Conservation (phyloP, 2,888 invertebrate genomes). For the Cheilosia urbana region DNA sequence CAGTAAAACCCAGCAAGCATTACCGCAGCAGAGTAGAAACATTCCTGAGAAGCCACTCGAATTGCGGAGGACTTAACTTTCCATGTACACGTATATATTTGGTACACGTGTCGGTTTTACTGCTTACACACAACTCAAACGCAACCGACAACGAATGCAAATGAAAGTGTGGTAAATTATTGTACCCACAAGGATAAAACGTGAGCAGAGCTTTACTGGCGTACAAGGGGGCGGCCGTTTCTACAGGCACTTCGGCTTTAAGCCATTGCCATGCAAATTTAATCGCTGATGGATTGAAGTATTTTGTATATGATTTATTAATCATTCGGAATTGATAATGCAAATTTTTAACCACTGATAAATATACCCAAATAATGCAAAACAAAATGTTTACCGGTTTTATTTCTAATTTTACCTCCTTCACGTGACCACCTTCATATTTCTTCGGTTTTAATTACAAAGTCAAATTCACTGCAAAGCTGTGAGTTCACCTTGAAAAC, state of each 20-base stretch:
- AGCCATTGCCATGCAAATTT: conserved; percentile 60
- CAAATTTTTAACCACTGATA: too few relatives aligned
- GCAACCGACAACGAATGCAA: conserved; percentile 25
- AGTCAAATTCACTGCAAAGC: too few relatives aligned
- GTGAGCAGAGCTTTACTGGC: conserved; percentile 3
- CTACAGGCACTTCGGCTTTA: too few relatives aligned
- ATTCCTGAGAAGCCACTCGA: conserved; percentile 4
- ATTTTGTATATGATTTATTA: conserved; percentile 38
- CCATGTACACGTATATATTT: too few relatives aligned
- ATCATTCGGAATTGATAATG: conserved; percentile 31
- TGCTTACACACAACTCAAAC: neutral
- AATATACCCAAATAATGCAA: too few relatives aligned
- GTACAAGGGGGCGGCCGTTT: neutral
- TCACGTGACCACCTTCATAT: too few relatives aligned
- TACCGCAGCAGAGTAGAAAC: neutral
- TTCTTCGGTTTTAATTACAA: too few relatives aligned
- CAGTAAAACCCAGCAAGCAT: neutral
- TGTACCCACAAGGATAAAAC: conserved; percentile 32
- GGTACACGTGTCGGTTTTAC: conserved; percentile 4
- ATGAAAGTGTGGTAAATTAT: conserved; percentile 38
- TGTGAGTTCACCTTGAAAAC: too few relatives aligned
- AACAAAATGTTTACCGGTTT: too few relatives aligned
- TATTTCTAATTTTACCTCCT: too few relatives aligned
- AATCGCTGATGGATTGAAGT: conserved; percentile 41
- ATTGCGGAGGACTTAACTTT: neutral